Evolutionary conservation across 2,797 vertebrate species (phyloP).

Genomic region (Picus viridis): DNA sequence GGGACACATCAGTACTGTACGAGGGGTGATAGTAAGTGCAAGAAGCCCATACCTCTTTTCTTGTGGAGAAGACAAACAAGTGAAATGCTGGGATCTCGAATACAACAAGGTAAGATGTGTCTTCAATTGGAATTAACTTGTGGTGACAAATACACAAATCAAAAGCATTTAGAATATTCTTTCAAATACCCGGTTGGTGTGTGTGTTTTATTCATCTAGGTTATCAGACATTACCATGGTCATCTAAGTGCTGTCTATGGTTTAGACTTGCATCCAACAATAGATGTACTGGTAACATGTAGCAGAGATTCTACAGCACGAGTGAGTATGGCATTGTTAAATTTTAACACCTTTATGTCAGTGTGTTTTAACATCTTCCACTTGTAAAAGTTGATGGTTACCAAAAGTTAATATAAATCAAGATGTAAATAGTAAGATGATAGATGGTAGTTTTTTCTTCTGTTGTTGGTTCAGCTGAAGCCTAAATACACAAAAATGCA

Average conservation of each 20-base stretch:
- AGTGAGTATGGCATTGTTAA: conserved; percentile 72
- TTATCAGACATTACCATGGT: conserved; percentile 97
- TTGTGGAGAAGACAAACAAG: conserved; percentile 98
- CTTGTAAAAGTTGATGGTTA: not conserved
- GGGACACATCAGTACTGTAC: conserved; percentile 97
- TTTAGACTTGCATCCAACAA: conserved; percentile 95
- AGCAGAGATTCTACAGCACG: conserved; percentile 96
- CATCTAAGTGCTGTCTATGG: conserved; percentile 97
- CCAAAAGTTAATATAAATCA: not conserved
- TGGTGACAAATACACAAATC: not conserved
- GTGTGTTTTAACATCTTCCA: not conserved
- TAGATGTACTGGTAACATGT: conserved; percentile 95
- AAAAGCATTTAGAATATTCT: not conserved
- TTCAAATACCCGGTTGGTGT: not conserved
- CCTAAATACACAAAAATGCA: not conserved
- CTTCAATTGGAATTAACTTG: not conserved
- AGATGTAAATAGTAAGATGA: not conserved
- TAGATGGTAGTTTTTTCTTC: not conserved
- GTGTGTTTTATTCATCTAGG: conserved; percentile 75
- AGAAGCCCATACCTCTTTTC: conserved; percentile 97
- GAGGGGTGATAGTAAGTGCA: conserved; percentile 93
- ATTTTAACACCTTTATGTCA: not conserved
- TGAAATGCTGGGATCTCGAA: conserved; percentile 99
- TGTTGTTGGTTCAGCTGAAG: not conserved
- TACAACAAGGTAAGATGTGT: conserved; percentile 91